Evolutionary conservation across 1,140 invertebrate species (phyloP), one percentile per base, ranked within the genome.

Genomic region (Drosophila virilis): DNA sequence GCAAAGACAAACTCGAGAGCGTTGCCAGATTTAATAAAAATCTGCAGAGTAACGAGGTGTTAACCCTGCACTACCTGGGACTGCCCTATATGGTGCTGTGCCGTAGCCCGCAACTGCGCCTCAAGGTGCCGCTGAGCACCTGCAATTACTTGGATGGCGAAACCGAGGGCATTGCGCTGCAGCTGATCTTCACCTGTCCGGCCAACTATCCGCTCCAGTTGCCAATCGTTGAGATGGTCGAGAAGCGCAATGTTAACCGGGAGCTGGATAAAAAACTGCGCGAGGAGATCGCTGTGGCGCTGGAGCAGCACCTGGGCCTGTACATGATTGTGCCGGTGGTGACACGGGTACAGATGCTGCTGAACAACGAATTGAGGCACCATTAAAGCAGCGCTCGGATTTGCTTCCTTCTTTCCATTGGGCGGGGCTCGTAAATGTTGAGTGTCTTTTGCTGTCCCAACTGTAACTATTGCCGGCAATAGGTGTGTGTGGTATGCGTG

Each of bases 251-350:
- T 38, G 61, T 89, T 28, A 72, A 74, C 35, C n/a, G 6, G 6
- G 33, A 43, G 9, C 22, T 89, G 37, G 80, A 89, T 28, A n/a
- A 40, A 32, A 57, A 50, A 3, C 42, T 89, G 8, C 67, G 50
- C 13, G 32, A 45, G 6, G 71, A 89, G 60, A 84, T 89, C 12
- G 45, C 46, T 8, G 28, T 40, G 33, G 74, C 74, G 1, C 40
- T 89, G 71, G 77, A 80, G 2, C 57, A 78, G 61, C 80, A 89
- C 15, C 8, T 85, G 28, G 84, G 84, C 0, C 60, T 89, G 9
- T 78, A 89, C n/a, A 89, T 89, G 80, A 89, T 89, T 17, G 77
- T 70, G 17, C 71, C 84, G 0, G 80, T 90, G 15, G 68, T 80
- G n/a, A 80, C 61, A 0, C 50, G 72, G 38, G 51, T 89, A 13